A percentile compares a stretch with the other conserved stretches of the same genome.
Conservation (phyloP, 2,888 invertebrate species). For the Mongoloraphidia duomilia region DNA sequence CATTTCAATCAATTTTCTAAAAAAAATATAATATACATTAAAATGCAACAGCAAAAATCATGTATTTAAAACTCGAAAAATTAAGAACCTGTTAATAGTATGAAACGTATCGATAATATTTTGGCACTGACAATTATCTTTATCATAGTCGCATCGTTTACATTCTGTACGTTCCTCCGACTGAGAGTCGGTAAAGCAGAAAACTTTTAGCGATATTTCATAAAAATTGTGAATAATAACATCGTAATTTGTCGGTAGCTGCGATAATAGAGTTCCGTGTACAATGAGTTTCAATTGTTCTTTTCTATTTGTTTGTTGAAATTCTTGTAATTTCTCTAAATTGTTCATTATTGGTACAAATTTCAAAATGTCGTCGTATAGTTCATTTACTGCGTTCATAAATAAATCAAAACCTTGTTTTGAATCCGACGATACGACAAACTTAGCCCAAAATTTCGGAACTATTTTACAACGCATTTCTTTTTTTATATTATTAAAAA, state of each 20-base stretch:
- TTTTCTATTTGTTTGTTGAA: slow-evolving; percentile 38
- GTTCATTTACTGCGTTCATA: slow-evolving; percentile 47
- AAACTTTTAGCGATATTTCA: slow-evolving; percentile 60
- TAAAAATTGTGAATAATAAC: slow-evolving; percentile 60
- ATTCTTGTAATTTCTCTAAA: slow-evolving; percentile 38
- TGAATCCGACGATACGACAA: slow-evolving; percentile 36
- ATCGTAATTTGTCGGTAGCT: slow-evolving; percentile 54
- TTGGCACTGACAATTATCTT: slow-evolving; percentile 45
- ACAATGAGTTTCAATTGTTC: slow-evolving; percentile 49
- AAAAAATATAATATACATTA: slow-evolving; percentile 11
- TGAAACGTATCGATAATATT: slow-evolving; percentile 56
- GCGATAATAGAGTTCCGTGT: slow-evolving; percentile 50
- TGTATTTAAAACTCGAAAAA: background rate
- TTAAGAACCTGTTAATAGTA: slow-evolving; percentile 52
- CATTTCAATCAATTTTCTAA: slow-evolving; percentile 51
- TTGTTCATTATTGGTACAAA: slow-evolving; percentile 39
- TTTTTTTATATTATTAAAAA: slow-evolving; percentile 39
- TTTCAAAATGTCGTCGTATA: slow-evolving; percentile 40
- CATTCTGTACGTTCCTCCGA: slow-evolving; percentile 48
- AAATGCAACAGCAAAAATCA: background rate
- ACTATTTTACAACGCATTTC: slow-evolving; percentile 43
- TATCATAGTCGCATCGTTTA: slow-evolving; percentile 54
- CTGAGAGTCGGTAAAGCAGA: slow-evolving; percentile 36
- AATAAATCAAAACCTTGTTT: slow-evolving; percentile 48
- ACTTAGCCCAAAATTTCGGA: slow-evolving; percentile 52